Evolutionary conservation across 2,797 vertebrate species (phyloP), one percentile per base, ranked within the genome.

Genomic region (Babyrousa celebensis): DNA sequence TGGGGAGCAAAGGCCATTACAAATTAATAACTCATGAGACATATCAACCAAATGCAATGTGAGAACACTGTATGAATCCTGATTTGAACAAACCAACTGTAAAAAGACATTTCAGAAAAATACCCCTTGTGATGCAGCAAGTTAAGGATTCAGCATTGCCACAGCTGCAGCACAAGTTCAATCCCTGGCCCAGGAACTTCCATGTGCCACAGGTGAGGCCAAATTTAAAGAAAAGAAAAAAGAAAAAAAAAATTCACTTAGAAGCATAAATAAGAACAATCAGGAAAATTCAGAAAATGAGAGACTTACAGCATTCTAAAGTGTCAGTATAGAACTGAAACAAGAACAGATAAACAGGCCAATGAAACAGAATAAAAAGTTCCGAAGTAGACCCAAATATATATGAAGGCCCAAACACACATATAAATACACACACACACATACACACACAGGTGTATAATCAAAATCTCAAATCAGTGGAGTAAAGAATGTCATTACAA

Each of bases 261-360:
- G 60, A 74, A 65, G 48, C 23, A 79, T 48, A 79, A 25, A 87
- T 60, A 87, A 82, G 48, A 92, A 48, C 18, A 65, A 72, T 85
- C 43, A 63, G 3, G 56, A 83, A 77, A 91, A 85, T 65, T 91
- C 21, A 84, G 17, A 20, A 75, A 58, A 86, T 80, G 65, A 85
- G 56, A 91, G 43, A 62, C 63, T 83, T 84, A 89, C 92, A 78
- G 92, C 20, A 80, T 36, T 83, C 54, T 88, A 8, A 84, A 63
- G 27, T 60, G 23, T 71, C 58, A 60, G 75, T 40, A n/a, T 29
- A 32, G 18, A 75, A 67, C 27, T 65, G 16, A 36, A 74, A 54
- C 52, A 74, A 63, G n/a, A 63, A 36, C 5, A 85, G 20, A 56
- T 62, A 78, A 85, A 40, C 4, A 56, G 43, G 32, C 27, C 70